phyloP scores from a whole-genome alignment of 2,113 vertebrate genomes.

The Bubalus kerabau region DNA sequence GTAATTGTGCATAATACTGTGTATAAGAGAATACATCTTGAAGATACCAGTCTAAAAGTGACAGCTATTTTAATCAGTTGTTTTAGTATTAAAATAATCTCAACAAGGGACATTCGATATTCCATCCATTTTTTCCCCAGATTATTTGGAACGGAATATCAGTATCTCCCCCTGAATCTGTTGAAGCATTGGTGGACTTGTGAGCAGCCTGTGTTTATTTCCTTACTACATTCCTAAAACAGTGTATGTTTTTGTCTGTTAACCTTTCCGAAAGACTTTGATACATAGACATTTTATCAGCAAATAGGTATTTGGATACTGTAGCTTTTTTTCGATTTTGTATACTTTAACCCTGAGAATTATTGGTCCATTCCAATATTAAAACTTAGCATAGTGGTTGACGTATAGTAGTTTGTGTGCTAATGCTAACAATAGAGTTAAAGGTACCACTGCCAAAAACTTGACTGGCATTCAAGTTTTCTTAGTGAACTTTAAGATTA shows the following conservation, averaged over 20 bases:
- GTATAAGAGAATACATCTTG: constrained; percentile 18
- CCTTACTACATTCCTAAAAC: constrained; percentile 12
- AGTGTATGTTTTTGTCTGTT: constrained; percentile 4
- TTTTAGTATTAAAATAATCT: constrained; percentile 39
- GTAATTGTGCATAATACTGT: background rate
- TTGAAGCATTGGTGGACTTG: constrained; percentile 11
- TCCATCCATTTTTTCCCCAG: background rate
- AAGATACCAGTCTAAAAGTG: constrained; percentile 40
- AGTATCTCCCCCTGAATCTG: background rate
- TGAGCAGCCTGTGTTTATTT: constrained; percentile 36
- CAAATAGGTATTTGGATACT: constrained; percentile 5
- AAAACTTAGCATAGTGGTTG: constrained; percentile 19
- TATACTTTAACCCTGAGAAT: constrained; percentile 1
- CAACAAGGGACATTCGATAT: constrained; percentile 6
- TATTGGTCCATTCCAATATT: background rate
- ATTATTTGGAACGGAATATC: constrained; percentile 30
- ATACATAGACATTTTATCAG: constrained; percentile 14
- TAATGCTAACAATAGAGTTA: constrained; percentile 22
- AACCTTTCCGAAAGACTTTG: background rate
- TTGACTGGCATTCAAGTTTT: constrained; percentile 31
- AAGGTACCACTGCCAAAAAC: constrained; percentile 30
- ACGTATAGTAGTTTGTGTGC: background rate
- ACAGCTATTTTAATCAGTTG: background rate
- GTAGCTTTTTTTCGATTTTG: constrained; percentile 31
- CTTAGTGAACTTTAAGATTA: constrained; percentile 16